Evolutionary conservation across 2,113 vertebrate species (phyloP).

Genomic region (Alces alces): DNA sequence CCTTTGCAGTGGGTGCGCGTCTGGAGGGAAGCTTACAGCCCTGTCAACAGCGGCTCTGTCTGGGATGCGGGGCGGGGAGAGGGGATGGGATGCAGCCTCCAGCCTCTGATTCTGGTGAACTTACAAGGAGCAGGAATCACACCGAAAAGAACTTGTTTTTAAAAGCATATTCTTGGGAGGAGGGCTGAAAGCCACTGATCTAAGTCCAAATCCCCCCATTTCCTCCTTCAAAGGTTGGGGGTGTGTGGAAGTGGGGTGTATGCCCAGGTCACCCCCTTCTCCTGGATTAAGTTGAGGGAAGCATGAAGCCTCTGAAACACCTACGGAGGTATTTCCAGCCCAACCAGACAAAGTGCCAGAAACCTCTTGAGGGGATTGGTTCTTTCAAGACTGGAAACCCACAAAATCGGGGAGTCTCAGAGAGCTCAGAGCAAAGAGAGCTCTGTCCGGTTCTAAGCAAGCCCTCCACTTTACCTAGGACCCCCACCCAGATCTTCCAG

Average conservation of each 20-base stretch:
- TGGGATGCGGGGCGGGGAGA: accelerated
- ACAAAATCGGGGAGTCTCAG: accelerated
- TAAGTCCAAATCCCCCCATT: not conserved
- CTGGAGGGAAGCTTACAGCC: accelerated
- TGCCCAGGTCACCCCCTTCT: accelerated
- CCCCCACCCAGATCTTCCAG: accelerated
- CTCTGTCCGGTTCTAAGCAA: not conserved
- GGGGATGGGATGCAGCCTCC: accelerated
- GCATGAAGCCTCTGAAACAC: not conserved
- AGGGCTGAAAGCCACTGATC: not conserved
- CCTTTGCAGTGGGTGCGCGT: accelerated
- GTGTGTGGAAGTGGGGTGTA: not conserved
- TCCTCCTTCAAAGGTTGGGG: accelerated
- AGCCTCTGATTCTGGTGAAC: not conserved
- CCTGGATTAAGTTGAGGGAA: not conserved
- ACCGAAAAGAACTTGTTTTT: not conserved
- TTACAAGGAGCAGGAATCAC: not conserved
- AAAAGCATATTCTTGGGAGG: not conserved
- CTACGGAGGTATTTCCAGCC: not conserved
- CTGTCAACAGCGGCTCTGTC: not conserved
- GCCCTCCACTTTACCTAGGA: not conserved
- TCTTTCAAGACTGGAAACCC: not conserved
- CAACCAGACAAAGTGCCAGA: not conserved
- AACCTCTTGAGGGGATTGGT: not conserved
- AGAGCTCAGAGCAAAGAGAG: not conserved